Evolutionary conservation across 2,797 vertebrate genomes (phyloP).

Genomic region (Benthosema pterotum): DNA sequence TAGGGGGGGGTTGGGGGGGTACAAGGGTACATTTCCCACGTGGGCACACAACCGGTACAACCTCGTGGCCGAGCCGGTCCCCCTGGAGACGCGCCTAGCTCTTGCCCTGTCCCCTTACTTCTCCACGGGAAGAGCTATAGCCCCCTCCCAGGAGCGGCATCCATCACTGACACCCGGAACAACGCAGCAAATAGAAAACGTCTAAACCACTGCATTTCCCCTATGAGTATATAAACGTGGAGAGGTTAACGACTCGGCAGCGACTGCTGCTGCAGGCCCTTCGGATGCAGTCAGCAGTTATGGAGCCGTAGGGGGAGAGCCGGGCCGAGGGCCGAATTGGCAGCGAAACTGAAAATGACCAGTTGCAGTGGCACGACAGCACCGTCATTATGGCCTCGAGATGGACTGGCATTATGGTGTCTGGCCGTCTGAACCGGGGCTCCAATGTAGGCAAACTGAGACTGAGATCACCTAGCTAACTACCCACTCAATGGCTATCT

Average conservation of each 20-base stretch:
- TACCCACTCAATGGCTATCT: constrained; percentile 68
- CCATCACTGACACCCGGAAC: constrained; percentile 72
- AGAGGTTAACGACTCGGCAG: constrained; percentile 67
- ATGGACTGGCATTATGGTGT: constrained; percentile 79
- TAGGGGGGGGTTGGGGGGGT: constrained; percentile 41
- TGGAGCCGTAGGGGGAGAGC: constrained; percentile 49
- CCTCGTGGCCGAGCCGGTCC: constrained; percentile 46
- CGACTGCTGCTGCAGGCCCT: constrained; percentile 25
- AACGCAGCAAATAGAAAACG: constrained; percentile 69
- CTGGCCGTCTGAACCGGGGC: constrained; percentile 74
- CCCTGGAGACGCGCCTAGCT: constrained; percentile 56
- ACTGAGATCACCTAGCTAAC: constrained; percentile 77
- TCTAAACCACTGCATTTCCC: constrained; percentile 77
- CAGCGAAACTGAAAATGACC: constrained; percentile 74
- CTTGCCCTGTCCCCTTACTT: constrained; percentile 56
- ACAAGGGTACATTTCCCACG: constrained; percentile 65
- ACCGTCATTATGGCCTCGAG: constrained; percentile 74
- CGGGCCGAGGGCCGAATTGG: constrained; percentile 59
- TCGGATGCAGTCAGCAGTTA: constrained; percentile 67
- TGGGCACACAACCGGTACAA: constrained; percentile 45
- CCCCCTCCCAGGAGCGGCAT: constrained; percentile 65
- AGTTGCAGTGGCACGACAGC: constrained; percentile 69
- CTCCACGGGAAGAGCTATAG: constrained; percentile 63
- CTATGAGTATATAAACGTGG: constrained; percentile 62
- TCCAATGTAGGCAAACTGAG: constrained; percentile 69